Percentiles rank a stretch among this genome's conserved stretches.
Conservation (phyloP, 1,140 invertebrate species). For the Sinonovacula constricta region DNA sequence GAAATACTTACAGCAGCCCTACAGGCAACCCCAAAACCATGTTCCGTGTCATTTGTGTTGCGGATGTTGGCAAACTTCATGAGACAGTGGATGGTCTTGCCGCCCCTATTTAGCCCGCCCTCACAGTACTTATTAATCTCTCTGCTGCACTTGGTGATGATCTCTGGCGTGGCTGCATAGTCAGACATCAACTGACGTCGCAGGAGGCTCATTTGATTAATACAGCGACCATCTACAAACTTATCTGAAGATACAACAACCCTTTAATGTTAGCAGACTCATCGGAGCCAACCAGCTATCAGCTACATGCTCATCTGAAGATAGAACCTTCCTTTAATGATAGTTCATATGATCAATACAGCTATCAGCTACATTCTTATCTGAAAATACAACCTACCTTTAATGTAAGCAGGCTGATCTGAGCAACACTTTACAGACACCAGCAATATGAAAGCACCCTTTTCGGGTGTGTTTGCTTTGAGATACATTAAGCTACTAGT, state of each 20-base stretch:
- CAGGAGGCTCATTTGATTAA: slow-evolving; percentile 92
- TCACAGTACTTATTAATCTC: slow-evolving; percentile 85
- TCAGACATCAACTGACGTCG: slow-evolving; percentile 94
- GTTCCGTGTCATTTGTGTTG: too few species aligned
- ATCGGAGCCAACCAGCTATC: too few species aligned
- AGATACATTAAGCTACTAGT: too few species aligned
- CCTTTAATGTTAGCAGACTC: too few species aligned
- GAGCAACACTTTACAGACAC: too few species aligned
- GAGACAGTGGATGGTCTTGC: slow-evolving; percentile 96
- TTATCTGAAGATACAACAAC: slow-evolving; percentile 80
- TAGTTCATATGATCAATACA: too few species aligned
- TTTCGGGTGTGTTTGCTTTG: too few species aligned
- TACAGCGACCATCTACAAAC: slow-evolving; percentile 86
- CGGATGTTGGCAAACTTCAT: slow-evolving; percentile 83
- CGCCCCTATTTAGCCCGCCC: slow-evolving; percentile 86
- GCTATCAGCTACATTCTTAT: not conserved
- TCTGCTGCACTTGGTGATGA: slow-evolving; percentile 89
- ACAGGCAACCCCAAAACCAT: slow-evolving; percentile 50
- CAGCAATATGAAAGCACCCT: too few species aligned
- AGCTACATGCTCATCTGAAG: too few species aligned
- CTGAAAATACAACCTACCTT: too few species aligned
- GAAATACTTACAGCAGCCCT: slow-evolving; percentile 55
- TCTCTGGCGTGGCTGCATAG: slow-evolving; percentile 93
- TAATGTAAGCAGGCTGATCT: too few species aligned
- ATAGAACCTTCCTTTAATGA: too few species aligned